Conservation (phyloP, 2,797 vertebrate species). For the Heteromormyrus szaboi region DNA sequence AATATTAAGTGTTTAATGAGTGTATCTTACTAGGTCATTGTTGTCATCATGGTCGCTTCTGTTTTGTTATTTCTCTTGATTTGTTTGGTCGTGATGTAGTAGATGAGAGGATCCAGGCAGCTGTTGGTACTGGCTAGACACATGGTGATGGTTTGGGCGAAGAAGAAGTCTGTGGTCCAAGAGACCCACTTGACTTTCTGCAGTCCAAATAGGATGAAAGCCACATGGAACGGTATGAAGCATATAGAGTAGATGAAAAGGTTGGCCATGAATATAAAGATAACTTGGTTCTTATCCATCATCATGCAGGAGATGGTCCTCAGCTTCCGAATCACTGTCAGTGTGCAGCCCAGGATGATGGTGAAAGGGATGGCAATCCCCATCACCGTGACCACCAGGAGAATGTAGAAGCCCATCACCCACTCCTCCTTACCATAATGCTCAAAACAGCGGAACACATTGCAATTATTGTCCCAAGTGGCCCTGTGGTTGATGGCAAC, state of each 20-base stretch:
- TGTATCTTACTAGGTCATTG: neutral
- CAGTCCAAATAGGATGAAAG: conserved; percentile 27
- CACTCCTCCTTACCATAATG: neutral
- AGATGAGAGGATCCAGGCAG: conserved; percentile 39
- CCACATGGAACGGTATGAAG: conserved; percentile 39
- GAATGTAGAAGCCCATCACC: conserved; percentile 25
- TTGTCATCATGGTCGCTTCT: neutral
- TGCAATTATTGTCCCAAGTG: neutral
- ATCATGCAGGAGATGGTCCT: neutral
- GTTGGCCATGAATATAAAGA: conserved; percentile 36
- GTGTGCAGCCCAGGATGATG: conserved; percentile 33
- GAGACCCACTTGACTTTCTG: neutral
- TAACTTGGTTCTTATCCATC: conserved; percentile 28
- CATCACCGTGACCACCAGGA: conserved; percentile 17
- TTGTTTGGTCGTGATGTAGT: conserved; percentile 32
- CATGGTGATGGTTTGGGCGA: conserved; percentile 32
- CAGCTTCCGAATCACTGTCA: conserved; percentile 22
- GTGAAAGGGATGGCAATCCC: conserved; percentile 31
- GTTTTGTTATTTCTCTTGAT: conserved; percentile 18
- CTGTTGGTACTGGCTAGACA: conserved; percentile 41
- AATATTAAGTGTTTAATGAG: neutral
- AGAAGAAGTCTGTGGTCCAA: conserved; percentile 14
- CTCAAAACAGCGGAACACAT: conserved; percentile 30
- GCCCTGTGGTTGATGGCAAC: conserved; percentile 21
- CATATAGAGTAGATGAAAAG: conserved; percentile 38